Conservation (phyloP, 2,113 vertebrate species). For the Panurus biarmicus region DNA sequence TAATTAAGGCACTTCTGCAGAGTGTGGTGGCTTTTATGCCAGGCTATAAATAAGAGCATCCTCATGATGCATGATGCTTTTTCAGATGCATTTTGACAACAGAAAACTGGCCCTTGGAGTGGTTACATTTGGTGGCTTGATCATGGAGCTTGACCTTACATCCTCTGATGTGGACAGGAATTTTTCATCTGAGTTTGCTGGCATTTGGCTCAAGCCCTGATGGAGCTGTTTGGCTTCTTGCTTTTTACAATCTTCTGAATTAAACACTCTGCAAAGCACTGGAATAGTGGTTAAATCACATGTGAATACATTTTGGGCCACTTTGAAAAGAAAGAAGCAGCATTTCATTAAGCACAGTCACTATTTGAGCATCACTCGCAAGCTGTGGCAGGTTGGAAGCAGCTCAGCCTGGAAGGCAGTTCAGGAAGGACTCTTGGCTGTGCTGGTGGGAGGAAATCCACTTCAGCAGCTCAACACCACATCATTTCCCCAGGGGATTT, state of each 20-base stretch:
- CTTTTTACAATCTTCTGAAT: background rate
- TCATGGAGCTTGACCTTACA: background rate
- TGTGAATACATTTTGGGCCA: background rate
- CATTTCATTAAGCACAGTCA: background rate
- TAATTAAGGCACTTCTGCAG: background rate
- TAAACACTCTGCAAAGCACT: background rate
- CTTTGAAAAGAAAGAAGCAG: background rate
- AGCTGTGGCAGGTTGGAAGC: constrained; percentile 10
- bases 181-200: background rate
- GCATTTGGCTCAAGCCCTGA: background rate
- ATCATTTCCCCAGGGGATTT: background rate
- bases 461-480: background rate
- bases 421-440: background rate
- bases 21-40: background rate
- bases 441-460: constrained; percentile 15
- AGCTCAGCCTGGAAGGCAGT: background rate
- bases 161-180: background rate
- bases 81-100: background rate
- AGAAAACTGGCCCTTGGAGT: background rate
- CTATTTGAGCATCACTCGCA: background rate
- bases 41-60: background rate
- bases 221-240: background rate
- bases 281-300: background rate
- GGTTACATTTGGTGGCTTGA: background rate
- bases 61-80: background rate